Percentiles rank a stretch among this genome's conserved stretches.
phyloP scores from a whole-genome alignment of 2,113 vertebrate genomes.

The Uria lomvia region DNA sequence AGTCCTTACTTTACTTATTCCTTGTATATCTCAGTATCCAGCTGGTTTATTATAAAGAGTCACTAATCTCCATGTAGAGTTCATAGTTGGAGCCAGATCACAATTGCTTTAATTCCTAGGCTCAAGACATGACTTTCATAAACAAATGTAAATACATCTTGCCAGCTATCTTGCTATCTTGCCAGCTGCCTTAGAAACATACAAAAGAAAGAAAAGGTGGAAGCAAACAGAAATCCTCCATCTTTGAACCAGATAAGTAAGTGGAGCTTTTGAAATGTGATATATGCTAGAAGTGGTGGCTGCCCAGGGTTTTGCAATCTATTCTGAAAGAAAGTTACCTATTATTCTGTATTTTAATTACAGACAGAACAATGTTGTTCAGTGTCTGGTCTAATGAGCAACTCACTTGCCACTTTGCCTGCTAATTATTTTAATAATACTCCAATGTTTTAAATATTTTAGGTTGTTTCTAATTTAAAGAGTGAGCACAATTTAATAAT shows the following conservation, averaged over 20 bases:
- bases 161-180: background rate
- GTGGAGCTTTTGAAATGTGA: background rate
- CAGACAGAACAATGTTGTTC: background rate
- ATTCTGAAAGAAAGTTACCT: background rate
- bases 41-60: background rate
- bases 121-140: background rate
- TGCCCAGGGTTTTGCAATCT: background rate
- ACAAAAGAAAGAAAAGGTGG: background rate
- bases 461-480: conserved; percentile 5
- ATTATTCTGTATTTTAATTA: background rate
- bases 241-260: background rate
- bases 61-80: background rate
- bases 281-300: background rate
- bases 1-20: background rate
- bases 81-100: background rate
- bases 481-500: conserved; percentile 1
- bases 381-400: background rate
- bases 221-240: background rate
- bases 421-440: conserved; percentile 13
- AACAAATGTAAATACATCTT: background rate
- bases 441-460: conserved; percentile 27
- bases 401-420: background rate
- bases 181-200: background rate
- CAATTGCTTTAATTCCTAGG: background rate
- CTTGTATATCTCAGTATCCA: background rate